A percentile compares a stretch with the other conserved stretches of the same genome.
Evolutionary conservation across 2,113 vertebrate genomes (phyloP).

Genomic region (Falcunculus frontatus): DNA sequence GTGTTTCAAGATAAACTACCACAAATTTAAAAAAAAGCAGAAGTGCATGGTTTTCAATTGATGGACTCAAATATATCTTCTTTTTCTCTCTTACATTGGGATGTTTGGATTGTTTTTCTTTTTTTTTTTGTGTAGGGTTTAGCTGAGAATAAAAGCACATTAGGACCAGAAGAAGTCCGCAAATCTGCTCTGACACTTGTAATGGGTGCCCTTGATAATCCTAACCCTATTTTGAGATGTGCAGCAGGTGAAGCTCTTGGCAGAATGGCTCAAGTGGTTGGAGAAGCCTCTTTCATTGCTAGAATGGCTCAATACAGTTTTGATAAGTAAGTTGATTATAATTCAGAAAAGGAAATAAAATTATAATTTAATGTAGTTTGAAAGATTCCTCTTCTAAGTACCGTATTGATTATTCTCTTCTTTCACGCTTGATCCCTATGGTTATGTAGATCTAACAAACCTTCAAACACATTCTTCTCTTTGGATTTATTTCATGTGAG

Average conservation of each 20-base stretch:
- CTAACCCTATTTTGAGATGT: slow-evolving; percentile 95
- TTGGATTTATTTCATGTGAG: background rate
- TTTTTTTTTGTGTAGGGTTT: slow-evolving; percentile 79
- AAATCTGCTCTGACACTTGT: slow-evolving; percentile 95
- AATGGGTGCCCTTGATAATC: slow-evolving; percentile 97
- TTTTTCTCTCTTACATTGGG: background rate
- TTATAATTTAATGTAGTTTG: background rate
- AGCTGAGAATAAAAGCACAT: slow-evolving; percentile 96
- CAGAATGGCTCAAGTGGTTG: slow-evolving; percentile 98
- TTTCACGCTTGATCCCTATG: background rate
- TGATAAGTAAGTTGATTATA: slow-evolving; percentile 86
- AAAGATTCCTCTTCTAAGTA: background rate
- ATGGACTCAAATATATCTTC: background rate
- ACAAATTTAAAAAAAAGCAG: background rate
- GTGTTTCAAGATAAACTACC: background rate
- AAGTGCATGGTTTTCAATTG: background rate
- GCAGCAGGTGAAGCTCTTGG: slow-evolving; percentile 96
- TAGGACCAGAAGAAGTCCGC: slow-evolving; percentile 96
- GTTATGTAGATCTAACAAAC: background rate
- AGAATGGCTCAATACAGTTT: slow-evolving; percentile 98
- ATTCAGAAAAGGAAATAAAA: background rate
- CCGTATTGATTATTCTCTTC: background rate
- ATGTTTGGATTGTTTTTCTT: background rate
- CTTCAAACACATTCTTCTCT: background rate
- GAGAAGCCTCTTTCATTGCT: slow-evolving; percentile 96